Conservation (phyloP, 2,888 invertebrate species). For the Dasypolia templi region DNA sequence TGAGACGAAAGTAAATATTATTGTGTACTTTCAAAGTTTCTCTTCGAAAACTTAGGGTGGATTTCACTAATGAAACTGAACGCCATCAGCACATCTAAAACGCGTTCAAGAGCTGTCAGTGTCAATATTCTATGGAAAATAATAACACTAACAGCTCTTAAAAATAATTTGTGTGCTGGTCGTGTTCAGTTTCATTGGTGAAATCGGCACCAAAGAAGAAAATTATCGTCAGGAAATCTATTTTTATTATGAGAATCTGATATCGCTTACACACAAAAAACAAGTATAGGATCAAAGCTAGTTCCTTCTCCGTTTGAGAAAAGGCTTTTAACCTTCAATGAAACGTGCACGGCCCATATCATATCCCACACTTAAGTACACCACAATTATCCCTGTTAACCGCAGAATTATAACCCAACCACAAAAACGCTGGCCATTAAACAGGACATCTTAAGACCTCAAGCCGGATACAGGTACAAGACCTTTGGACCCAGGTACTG, state of each 20-base stretch:
- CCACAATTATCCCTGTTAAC: conserved; percentile 8
- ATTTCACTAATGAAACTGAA: no score
- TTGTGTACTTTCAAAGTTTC: not conserved
- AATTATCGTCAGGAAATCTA: not conserved
- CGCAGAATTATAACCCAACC: conserved; percentile 24
- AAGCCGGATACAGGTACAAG: conserved; percentile 33
- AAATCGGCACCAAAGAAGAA: no score
- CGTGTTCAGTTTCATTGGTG: no score
- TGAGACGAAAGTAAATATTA: no score
- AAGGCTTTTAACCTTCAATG: not conserved
- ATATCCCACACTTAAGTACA: not conserved
- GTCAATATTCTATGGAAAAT: no score
- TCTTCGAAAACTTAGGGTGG: not conserved
- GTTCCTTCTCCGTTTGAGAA: not conserved
- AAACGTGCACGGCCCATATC: not conserved
- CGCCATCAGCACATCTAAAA: no score
- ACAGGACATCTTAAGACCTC: conserved; percentile 28
- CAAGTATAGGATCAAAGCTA: not conserved
- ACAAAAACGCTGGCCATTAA: conserved; percentile 20
- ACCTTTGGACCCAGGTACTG: conserved; percentile 50
- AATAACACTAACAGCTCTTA: no score
- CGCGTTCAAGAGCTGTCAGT: no score
- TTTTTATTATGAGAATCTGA: no score
- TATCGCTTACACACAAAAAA: not conserved
- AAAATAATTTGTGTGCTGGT: no score